Conservation (phyloP, 2,888 invertebrate genomes). For the Peribatodes rhomboidaria region DNA sequence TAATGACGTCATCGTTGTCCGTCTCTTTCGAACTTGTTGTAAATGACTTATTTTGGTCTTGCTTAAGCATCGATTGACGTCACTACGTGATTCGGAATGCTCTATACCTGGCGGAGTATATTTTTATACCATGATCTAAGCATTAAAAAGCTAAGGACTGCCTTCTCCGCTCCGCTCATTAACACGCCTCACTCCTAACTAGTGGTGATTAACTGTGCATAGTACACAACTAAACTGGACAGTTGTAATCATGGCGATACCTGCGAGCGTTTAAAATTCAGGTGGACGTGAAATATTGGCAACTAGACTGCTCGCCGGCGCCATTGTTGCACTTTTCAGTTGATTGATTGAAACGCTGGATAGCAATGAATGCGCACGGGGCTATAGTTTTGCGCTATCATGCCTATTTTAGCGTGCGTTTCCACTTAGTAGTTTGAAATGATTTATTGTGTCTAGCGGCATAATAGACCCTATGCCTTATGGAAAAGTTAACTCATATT, state of each 20-base stretch:
- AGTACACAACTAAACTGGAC: slow-evolving; percentile 62
- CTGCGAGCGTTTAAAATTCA: slow-evolving; percentile 46
- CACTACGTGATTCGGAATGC: too few relatives aligned
- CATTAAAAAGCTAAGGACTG: not conserved
- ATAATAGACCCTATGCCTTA: too few relatives aligned
- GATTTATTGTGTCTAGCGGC: too few relatives aligned
- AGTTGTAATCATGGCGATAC: slow-evolving; percentile 60
- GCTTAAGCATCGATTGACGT: too few relatives aligned
- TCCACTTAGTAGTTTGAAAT: too few relatives aligned
- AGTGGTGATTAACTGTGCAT: slow-evolving; percentile 72
- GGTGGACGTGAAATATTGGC: slow-evolving; percentile 42
- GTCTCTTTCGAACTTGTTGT: too few relatives aligned
- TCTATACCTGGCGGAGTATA: too few relatives aligned
- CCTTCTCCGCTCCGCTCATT: slow-evolving; percentile 34
- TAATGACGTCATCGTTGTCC: too few relatives aligned
- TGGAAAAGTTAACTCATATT: too few relatives aligned
- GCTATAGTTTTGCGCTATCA: slow-evolving; percentile 5
- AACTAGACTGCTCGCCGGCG: slow-evolving; percentile 29
- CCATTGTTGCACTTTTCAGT: slow-evolving; percentile 39
- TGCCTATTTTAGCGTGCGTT: not conserved
- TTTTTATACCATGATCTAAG: too few relatives aligned
- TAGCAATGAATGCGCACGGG: slow-evolving; percentile 6
- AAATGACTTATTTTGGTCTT: too few relatives aligned
- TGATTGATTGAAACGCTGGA: slow-evolving; percentile 36
- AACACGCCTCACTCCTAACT: slow-evolving; percentile 14